A percentile compares a stretch with the other conserved stretches of the same genome.
Conservation (phyloP, 64 coral and sea anemone species). For the Pachyseris speciosa region DNA sequence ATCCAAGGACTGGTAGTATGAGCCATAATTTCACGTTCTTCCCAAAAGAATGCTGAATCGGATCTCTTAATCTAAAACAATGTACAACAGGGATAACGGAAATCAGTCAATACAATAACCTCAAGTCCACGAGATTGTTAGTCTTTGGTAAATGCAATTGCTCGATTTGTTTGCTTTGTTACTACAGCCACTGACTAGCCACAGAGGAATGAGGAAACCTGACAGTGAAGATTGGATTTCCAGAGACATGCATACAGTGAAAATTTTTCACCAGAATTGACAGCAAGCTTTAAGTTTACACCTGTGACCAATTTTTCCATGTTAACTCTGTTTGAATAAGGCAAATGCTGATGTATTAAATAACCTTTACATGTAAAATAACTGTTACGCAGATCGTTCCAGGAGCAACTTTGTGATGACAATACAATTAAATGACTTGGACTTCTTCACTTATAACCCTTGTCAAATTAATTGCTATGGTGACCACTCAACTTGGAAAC, state of each 20-base stretch:
- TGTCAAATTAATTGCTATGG: neutral
- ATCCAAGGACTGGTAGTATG: slow-evolving; percentile 94
- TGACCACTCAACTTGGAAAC: neutral
- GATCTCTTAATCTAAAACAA: slow-evolving; percentile 89
- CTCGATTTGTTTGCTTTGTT: neutral
- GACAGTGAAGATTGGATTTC: too few species aligned
- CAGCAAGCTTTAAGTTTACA: neutral
- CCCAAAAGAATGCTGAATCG: slow-evolving; percentile 99
- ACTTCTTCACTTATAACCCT: neutral
- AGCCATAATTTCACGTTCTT: slow-evolving; percentile 98
- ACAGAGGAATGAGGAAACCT: neutral
- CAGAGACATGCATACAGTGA: too few species aligned
- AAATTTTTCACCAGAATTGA: too few species aligned
- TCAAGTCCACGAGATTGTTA: neutral
- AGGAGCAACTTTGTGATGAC: neutral
- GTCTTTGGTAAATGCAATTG: neutral
- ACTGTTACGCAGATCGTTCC: too few species aligned
- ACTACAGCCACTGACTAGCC: neutral
- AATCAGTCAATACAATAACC: neutral
- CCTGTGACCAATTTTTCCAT: neutral
- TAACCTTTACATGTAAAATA: too few species aligned
- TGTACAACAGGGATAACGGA: neutral
- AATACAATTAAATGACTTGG: neutral
- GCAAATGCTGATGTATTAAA: neutral
- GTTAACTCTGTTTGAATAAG: too few species aligned